Percentiles rank a stretch among this genome's conserved stretches.
Conservation (phyloP, 2,113 vertebrate species). For the Pyxicephalus adspersus region DNA sequence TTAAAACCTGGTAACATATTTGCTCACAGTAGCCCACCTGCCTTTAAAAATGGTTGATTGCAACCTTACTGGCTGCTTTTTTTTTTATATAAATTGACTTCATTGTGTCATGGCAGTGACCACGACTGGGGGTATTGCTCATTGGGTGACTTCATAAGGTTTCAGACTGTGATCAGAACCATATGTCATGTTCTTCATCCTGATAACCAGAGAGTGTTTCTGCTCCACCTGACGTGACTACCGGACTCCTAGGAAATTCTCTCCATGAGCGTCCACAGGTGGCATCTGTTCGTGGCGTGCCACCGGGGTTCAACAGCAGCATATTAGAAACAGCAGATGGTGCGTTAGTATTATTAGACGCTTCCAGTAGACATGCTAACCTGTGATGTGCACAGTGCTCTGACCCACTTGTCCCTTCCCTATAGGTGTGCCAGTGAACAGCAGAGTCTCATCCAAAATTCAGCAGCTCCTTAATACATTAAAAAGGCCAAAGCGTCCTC, state of each 20-base stretch:
- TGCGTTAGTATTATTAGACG: constrained; percentile 69
- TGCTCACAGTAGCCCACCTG: no score
- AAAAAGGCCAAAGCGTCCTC: constrained; percentile 93
- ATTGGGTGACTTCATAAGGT: constrained; percentile 36
- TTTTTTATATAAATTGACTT: background rate
- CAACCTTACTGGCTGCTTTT: background rate
- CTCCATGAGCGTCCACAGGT: constrained; percentile 80
- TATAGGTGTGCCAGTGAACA: constrained; percentile 91
- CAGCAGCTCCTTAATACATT: constrained; percentile 96
- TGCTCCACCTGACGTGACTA: constrained; percentile 92
- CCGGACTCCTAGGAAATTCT: constrained; percentile 79
- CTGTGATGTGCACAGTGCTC: background rate
- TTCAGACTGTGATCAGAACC: constrained; percentile 44
- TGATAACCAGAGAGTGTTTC: constrained; percentile 80
- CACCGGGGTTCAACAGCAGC: constrained; percentile 77
- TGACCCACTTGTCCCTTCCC: background rate
- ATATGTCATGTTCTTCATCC: constrained; percentile 66
- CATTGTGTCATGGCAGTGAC: constrained; percentile 24
- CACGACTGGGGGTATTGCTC: constrained; percentile 1
- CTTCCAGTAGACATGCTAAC: constrained; percentile 24
- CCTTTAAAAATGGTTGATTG: no score
- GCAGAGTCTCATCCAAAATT: constrained; percentile 96
- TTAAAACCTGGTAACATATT: no score
- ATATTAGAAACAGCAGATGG: constrained; percentile 92
- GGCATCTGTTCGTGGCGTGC: constrained; percentile 80